Base-by-base conservation (phyloP, 2,888 invertebrate genomes). In the Coleophora deauratella region DNA sequence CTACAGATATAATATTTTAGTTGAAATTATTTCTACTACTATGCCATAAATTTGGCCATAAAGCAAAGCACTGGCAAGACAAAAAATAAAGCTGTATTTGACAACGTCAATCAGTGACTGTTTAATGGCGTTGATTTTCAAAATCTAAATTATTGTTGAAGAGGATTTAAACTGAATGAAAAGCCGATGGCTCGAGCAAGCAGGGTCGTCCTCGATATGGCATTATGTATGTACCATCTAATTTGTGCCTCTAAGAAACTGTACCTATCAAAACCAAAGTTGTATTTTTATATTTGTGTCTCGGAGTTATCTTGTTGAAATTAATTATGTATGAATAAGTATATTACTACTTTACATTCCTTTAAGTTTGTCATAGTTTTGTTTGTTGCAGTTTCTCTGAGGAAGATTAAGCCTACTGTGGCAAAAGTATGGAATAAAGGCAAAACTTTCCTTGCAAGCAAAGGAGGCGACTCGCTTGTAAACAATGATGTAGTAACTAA, bases 331-430 rank as follows among this genome's bases (percentile, higher is more conserved):
- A 56, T 61, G 31, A 31, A 38, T 32, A 33, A 32, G 32, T n/a
- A 28, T 11, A 7, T 27, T 13, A 33, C 12, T 27, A 35, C 9
- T 9, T 12, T 42, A 40, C 28, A 42, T 27, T 40, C 31, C 39
- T 37, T 33, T 21, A 6, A 4, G 21, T 6, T 6, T 21, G 21
- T 4, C 21, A 21, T 21, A 4, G 21, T 21, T 73, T 75, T 70
- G 62, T 54, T 46, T 66, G 42, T 68, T 62, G 51, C 81, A 81
- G 84, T 73, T 75, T 81, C 81, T 67, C 44, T 82, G 59, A 66
- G 57, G 51, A 72, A 49, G 50, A 50, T 63, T 40, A 59, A 62
- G 30, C 81, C 80, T 27, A 50, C 54, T n/a, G 50, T 81, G 40
- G 46, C 62, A 44, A 70, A 56, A 47, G 40, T 60, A 33, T 84